Base-by-base conservation (phyloP, 2,888 invertebrate species). In the Gibbula magus region DNA sequence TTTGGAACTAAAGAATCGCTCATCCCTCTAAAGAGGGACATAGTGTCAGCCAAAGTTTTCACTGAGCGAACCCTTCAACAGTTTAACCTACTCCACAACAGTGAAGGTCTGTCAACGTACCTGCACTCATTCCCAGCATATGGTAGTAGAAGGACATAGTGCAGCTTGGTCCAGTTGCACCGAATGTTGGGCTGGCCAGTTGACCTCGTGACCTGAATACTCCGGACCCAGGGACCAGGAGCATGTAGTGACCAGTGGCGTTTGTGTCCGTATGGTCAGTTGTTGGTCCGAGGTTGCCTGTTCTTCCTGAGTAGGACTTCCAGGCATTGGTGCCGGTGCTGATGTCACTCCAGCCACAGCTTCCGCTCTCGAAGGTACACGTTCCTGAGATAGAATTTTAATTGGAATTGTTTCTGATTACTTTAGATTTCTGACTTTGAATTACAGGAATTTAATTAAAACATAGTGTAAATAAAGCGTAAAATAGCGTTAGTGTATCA, bases 91-190 rank as follows among this genome's bases (percentile, higher is more conserved):
- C 5, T 45, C 10, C 5, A 13, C 25, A 13, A 0, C 16, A 5
- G 35, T 39, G 5, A 22, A 10, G 8, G 7, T 18, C 25, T 39
- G 45, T 25, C 29, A 29, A 52, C 83, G 80, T 75, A 89, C 90
- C 90, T 78, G 86, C 85, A 29, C 84, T 86, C 16, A 82, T n/a
- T n/a, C 91, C 91, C 77, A 82, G 82, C 88, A 91, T 89, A 83
- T 91, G 89, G 81, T 91, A 91, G 79, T 85, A 91, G 84, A 91
- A 92, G 73, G 86, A 83, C 79, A 91, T 85, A 79, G 86, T 86
- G 83, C 91, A 91, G 56, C 74, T 92, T 4, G 89, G 84, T 10
- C 88, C 89, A 0, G 90, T 90, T 51, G 87, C 85, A n/a, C 85
- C 85, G 7, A 91, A 80, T 7, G 87, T 82, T 29, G 89, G 89